Evolutionary conservation across 1,140 invertebrate species (phyloP), one percentile per base, ranked within the genome.

Genomic region (Mycetomoellerius zeteki): DNA sequence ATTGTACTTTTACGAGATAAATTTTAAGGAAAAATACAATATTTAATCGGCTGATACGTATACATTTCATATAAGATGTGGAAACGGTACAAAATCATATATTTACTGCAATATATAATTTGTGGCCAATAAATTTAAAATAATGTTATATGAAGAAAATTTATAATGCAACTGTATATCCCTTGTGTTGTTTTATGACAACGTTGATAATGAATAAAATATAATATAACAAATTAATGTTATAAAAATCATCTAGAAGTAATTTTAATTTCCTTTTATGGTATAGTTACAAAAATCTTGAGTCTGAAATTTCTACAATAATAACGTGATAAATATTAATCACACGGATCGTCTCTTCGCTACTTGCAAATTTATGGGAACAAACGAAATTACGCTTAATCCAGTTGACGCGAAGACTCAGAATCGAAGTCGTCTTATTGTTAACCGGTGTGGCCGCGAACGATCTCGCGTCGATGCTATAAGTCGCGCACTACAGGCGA

Each of bases 401-500:
- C 14, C 12, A 33, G 24, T 10, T 58, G 30, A 69, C 37, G 21
- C 37, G 19, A 85, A 47, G 7, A 14, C 37, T 76, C 21, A 24
- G 10, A 21, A 21, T 56, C 12, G 62, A n/a, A 56, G n/a, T 0
- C 69, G 60, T 30, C 12, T 30, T 24, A 24, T 72, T 47, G 37
- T 37, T 50, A 60, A 82, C 58, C 67, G 69, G n/a, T 52, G 67
- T 58, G 33, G 27, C 33, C 65, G 52, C 52, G 33, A 58, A 14
- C 24, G 24, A 73, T 73, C 52, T 82, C 67, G 64, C 64, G 50
- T 27, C 37, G 80, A 84, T 73, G 67, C 67, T 37, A 82, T 33
- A 82, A 72, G 54, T 58, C 69, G 82, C 21, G 21, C 24, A 19
- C 52, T 52, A 50, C 33, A 33, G 37, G 8, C 37, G 80, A 90